Percentiles rank a stretch among this genome's conserved stretches.
phyloP scores from a whole-genome alignment of 2,113 vertebrate species.

The Rhineura floridana region DNA sequence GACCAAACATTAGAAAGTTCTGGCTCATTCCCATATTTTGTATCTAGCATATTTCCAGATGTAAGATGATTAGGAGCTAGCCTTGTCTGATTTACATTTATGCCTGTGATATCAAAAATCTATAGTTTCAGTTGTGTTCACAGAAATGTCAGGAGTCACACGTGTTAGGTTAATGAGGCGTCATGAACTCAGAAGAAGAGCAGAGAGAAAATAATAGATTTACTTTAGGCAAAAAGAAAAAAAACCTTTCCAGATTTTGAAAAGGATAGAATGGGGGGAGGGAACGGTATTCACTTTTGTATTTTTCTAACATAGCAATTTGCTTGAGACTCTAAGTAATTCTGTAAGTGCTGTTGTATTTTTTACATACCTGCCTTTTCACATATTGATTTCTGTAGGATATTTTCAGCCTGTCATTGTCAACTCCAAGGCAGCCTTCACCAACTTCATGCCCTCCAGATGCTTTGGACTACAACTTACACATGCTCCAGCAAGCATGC shows the following conservation, averaged over 20 bases:
- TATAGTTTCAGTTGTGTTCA: not conserved
- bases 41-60: constrained; percentile 9
- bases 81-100: constrained; percentile 19
- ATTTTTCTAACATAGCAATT: not conserved
- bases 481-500: no score
- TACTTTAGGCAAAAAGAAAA: not conserved
- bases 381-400: not conserved
- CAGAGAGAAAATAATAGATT: not conserved
- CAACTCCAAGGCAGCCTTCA: not conserved
- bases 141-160: constrained; percentile 11
- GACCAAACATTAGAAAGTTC: constrained; percentile 2
- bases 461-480: no score
- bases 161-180: not conserved
- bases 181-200: constrained; percentile 2
- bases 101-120: not conserved
- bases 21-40: constrained; percentile 11
- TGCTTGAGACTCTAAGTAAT: not conserved
- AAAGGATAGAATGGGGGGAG: not conserved
- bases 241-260: not conserved
- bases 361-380: not conserved
- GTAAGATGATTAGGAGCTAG: constrained; percentile 7
- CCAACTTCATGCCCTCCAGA: no score
- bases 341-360: not conserved
- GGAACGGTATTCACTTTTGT: not conserved
- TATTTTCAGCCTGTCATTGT: not conserved